Conservation (phyloP, 1,140 invertebrate species). For the Dolichoris vasculosae region DNA sequence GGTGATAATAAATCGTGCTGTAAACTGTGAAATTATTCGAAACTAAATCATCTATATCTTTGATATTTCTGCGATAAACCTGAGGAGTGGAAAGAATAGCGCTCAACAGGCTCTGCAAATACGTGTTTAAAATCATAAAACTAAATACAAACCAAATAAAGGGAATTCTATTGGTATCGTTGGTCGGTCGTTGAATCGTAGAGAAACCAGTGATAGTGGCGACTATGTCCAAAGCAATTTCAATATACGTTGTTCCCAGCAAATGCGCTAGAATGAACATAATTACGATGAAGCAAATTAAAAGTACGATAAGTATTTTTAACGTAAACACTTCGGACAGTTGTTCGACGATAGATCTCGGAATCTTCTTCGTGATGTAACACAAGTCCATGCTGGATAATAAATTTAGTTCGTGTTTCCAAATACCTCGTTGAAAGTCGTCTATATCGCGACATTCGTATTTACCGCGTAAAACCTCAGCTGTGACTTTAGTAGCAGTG, state of each 20-base stretch:
- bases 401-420: slow-evolving; percentile 19
- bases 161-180: background rate
- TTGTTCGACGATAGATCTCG: background rate
- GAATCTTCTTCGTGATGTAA: background rate
- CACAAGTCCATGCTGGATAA: background rate
- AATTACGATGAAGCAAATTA: background rate
- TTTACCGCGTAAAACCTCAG: background rate
- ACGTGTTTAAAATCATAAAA: slow-evolving; percentile 5
- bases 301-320: background rate
- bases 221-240: background rate
- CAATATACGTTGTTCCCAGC: background rate
- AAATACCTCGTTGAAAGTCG: slow-evolving; percentile 9
- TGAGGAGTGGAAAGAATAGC: background rate
- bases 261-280: background rate
- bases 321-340: background rate
- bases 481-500: background rate
- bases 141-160: slow-evolving; percentile 7
- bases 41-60: background rate
- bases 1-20: background rate
- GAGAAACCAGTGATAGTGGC: background rate
- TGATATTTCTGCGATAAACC: background rate
- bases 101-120: background rate
- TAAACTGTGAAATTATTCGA: background rate
- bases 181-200: background rate
- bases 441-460: background rate